A percentile compares a stretch with the other conserved stretches of the same genome.
phyloP scores from a whole-genome alignment of 2,113 vertebrate species.

The Spermophilus dauricus region DNA sequence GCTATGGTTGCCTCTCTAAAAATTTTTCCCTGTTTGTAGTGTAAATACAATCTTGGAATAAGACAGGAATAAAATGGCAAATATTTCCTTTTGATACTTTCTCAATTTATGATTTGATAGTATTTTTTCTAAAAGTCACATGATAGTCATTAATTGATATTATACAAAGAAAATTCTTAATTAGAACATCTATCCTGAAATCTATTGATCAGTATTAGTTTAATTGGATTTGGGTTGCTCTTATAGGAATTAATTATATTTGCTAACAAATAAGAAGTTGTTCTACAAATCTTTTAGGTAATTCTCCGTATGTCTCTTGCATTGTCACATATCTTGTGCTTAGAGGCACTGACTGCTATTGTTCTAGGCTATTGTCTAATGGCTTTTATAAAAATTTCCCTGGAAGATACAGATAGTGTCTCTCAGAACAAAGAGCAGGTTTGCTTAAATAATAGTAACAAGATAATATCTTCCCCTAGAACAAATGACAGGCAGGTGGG shows the following conservation, averaged over 20 bases:
- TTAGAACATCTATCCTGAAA: slow-evolving; percentile 39
- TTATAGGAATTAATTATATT: not conserved
- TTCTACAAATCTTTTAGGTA: not conserved
- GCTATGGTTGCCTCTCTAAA: not conserved
- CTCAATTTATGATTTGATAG: not conserved
- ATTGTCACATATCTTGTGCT: not conserved
- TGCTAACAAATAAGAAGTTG: slow-evolving; percentile 17
- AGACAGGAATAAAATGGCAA: not conserved
- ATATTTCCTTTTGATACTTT: slow-evolving; percentile 3
- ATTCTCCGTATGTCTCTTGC: not conserved
- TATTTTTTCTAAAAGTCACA: not conserved
- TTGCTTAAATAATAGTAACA: not conserved
- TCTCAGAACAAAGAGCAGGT: not conserved
- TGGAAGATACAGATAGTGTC: not conserved
- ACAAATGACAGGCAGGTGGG: not conserved
- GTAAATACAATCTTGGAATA: not conserved
- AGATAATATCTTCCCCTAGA: not conserved
- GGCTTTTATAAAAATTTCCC: not conserved
- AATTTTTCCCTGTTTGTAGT: not conserved
- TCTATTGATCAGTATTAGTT: not conserved
- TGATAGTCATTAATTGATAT: not conserved
- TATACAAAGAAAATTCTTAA: not conserved
- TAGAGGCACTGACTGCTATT: not conserved
- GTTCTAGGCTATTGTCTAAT: not conserved
- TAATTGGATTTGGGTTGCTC: not conserved